Evolutionary conservation across 2,888 invertebrate genomes (phyloP).

Genomic region (Holacanthella duospinosa): DNA sequence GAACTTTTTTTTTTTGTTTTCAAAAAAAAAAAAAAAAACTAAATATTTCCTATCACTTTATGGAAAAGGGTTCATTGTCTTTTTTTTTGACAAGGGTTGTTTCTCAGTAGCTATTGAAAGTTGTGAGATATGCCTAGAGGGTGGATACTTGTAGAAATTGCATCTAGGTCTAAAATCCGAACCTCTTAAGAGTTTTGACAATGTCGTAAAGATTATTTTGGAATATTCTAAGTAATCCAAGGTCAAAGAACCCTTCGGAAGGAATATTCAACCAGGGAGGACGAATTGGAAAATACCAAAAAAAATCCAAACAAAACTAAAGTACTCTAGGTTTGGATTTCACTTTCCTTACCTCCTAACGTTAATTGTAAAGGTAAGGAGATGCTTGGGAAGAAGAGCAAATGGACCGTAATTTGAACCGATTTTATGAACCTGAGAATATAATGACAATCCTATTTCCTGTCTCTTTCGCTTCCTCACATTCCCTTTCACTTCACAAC

Average conservation of each 20-base stretch:
- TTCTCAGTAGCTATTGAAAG: no score
- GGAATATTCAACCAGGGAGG: background rate
- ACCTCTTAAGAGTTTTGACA: no score
- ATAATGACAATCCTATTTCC: background rate
- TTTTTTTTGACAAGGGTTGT: no score
- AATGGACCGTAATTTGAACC: background rate
- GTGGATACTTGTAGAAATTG: no score
- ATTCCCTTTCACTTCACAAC: background rate
- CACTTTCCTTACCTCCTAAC: constrained; percentile 12
- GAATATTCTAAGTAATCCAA: constrained; percentile 18
- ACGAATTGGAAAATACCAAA: background rate
- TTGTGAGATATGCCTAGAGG: no score
- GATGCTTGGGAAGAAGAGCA: background rate
- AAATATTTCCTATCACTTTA: no score
- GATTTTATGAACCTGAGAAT: background rate
- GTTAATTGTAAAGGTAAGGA: background rate
- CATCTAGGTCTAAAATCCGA: no score
- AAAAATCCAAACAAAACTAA: background rate
- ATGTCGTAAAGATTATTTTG: background rate
- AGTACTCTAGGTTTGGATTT: background rate
- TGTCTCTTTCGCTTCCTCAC: background rate
- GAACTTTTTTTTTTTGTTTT: no score
- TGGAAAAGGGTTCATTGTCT: no score
- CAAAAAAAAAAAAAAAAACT: no score
- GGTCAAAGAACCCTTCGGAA: constrained; percentile 22